Evolutionary conservation across 2,797 vertebrate species (phyloP).

Genomic region (Stomatorhinus walkeri): DNA sequence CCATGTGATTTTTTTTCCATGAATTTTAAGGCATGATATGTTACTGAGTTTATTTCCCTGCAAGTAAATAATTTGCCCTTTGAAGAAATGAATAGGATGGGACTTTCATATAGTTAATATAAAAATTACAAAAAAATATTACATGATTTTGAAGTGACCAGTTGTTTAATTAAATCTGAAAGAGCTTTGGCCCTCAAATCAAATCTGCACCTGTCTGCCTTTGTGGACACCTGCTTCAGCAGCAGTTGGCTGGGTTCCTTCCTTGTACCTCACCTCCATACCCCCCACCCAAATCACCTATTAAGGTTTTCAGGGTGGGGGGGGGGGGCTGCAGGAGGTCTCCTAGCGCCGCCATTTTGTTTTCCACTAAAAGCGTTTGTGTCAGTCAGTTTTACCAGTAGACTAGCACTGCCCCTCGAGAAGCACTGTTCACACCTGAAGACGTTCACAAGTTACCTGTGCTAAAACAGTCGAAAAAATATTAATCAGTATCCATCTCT

Average conservation of each 20-base stretch:
- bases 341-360: background rate
- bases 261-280: background rate
- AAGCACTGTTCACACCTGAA: background rate
- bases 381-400: background rate
- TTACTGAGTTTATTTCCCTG: background rate
- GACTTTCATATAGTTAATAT: background rate
- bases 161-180: background rate
- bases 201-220: background rate
- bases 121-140: background rate
- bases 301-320: background rate
- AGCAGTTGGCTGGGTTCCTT: background rate
- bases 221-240: background rate
- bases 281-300: background rate
- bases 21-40: background rate
- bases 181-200: background rate
- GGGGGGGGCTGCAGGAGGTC: background rate
- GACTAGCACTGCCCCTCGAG: background rate
- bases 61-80: background rate
- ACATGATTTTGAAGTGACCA: background rate
- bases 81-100: background rate
- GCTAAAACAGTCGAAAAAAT: background rate
- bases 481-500: background rate
- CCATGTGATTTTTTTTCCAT: background rate
- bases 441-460: background rate
- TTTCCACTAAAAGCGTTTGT: background rate